These are phyloP conservation scores for Sesia apiformis DNA, from an alignment of 2,888 invertebrate genomes.

Conservation along the genomic window DNA sequence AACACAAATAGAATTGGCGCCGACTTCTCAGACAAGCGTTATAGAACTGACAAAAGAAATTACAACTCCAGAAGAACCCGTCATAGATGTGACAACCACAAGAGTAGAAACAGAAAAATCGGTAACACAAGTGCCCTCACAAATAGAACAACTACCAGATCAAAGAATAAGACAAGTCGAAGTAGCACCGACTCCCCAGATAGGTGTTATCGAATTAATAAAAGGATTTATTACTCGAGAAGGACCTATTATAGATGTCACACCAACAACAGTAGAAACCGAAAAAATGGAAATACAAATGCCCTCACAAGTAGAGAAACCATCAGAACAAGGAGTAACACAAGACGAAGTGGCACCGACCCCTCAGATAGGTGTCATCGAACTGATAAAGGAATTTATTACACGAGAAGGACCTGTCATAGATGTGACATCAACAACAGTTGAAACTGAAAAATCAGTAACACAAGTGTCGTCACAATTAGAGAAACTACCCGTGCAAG, in stretches of 20 bases:
- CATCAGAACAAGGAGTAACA: neutral
- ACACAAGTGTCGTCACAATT: too few species aligned
- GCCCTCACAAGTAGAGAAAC: neutral
- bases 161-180: too few species aligned
- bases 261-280: neutral
- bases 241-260: too few species aligned
- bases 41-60: neutral
- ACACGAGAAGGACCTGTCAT: neutral
- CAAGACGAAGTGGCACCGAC: neutral
- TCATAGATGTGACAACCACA: neutral
- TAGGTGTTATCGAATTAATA: too few species aligned
- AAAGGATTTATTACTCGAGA: too few species aligned
- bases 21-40: neutral
- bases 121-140: conserved; percentile 14
- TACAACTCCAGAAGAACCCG: neutral
- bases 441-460: too few species aligned
- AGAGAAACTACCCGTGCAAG: too few species aligned
- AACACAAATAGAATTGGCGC: too few species aligned
- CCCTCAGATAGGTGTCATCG: neutral
- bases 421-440: neutral
- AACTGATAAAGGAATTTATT: neutral
- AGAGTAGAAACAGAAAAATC: neutral
- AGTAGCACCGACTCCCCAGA: too few species aligned
- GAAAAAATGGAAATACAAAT: neutral
- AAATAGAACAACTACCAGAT: conserved; percentile 2